Evolutionary conservation across 1,140 invertebrate species (phyloP).

Genomic region (Phymastichus coffea): DNA sequence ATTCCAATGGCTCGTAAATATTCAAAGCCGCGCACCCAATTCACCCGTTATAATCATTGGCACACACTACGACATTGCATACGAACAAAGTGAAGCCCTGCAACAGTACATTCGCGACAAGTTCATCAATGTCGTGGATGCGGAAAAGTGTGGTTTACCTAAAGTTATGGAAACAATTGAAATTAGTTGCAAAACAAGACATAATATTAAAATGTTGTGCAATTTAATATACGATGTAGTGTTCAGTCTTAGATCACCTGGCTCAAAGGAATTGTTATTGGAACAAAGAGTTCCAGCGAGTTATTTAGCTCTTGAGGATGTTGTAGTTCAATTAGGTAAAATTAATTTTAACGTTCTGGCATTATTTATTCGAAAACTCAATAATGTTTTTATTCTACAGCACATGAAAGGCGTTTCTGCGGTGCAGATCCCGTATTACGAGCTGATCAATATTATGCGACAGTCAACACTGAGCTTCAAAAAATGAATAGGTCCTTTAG

Average conservation of each 20-base stretch:
- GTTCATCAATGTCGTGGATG: conserved; percentile 92
- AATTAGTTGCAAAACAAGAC: conserved; percentile 83
- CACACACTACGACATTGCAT: conserved; percentile 90
- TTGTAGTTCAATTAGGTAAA: conserved; percentile 64
- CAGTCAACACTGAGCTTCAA: conserved; percentile 71
- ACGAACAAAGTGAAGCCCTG: conserved; percentile 75
- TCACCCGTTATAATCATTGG: conserved; percentile 93
- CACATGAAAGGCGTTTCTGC: conserved; percentile 66
- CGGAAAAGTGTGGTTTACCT: conserved; percentile 93
- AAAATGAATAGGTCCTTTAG: conserved; percentile 71
- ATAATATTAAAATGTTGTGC: conserved; percentile 89
- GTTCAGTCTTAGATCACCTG: conserved; percentile 86
- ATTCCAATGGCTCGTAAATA: conserved; percentile 93
- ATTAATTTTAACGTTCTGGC: neutral
- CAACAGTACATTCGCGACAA: conserved; percentile 87
- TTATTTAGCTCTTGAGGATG: conserved; percentile 92
- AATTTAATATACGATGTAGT: conserved; percentile 94
- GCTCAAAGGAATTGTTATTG: conserved; percentile 86
- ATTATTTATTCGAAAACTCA: neutral
- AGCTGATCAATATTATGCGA: conserved; percentile 78
- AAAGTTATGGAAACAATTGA: conserved; percentile 92
- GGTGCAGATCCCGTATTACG: conserved; percentile 85
- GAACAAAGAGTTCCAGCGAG: conserved; percentile 95
- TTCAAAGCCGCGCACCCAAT: conserved; percentile 91
- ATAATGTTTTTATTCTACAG: conserved; percentile 59